Evolutionary conservation across 1,140 invertebrate genomes (phyloP), one percentile per base, ranked within the genome.

Genomic region (Triops longicaudatus): DNA sequence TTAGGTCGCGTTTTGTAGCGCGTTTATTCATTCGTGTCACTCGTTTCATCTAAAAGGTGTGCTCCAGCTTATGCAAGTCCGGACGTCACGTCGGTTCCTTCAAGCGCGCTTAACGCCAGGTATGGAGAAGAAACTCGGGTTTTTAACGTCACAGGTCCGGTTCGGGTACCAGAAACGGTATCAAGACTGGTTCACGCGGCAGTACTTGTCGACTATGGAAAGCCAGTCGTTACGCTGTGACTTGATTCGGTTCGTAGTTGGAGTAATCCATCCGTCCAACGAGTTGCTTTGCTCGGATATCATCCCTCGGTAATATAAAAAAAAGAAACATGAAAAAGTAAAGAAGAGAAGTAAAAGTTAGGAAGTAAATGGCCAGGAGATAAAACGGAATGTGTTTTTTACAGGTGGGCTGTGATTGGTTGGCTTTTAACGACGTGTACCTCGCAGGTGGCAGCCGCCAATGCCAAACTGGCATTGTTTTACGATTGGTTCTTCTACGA

Each of bases 401-500:
- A 63, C 14, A 63, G 50, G 22, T 99, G 97, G 97, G 97, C 97
- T 72, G 94, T 99, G 10, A 98, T 98, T 84, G 96, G 97, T 22
- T 98, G 97, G 97, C 88, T 99, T 14, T 88, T 99, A 27, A 97
- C 95, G 26, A 97, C 96, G 26, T 98, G 96, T 84, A 98, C 96
- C 27, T 95, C 94, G 78, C 92, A 91, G 81, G 94, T 97, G 31
- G 95, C 95, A 27, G 93, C 94, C 27, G 93, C 96, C 72, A 98
- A 97, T 88, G 95, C 95, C 26, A 98, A 98, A 86, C 84, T 98
- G 63, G 95, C 96, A 10, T 85, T 98, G 12, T 98, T 99, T 84
- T 98, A 97, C 85, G 97, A 99, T 86, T 99, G 97, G 97, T 86
- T 98, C 6, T 95, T 98, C 83, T 98, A 95, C 85, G 96, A 98